Percentiles rank a stretch among this genome's conserved stretches.
phyloP scores from a whole-genome alignment of 2,888 invertebrate genomes.

The Diploptera punctata region DNA sequence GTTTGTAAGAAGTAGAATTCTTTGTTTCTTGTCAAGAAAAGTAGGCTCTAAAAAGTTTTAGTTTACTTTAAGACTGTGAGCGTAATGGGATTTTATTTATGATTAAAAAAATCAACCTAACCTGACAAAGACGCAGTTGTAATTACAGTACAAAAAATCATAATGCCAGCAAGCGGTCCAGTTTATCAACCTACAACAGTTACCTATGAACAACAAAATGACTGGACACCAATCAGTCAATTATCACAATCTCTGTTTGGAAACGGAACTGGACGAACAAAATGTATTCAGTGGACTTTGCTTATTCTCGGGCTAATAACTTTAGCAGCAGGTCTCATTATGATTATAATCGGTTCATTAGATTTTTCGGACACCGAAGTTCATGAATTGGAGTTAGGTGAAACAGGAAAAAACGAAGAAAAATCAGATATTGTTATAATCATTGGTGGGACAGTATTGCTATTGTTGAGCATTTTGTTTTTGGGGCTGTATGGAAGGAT shows the following conservation, averaged over 20 bases:
- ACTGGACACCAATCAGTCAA: conserved; percentile 50
- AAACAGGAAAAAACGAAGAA: conserved; percentile 38
- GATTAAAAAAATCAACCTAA: too few species aligned
- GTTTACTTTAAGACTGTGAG: too few species aligned
- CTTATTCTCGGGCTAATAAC: conserved; percentile 47
- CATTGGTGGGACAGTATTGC: conserved; percentile 67
- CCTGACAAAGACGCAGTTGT: background rate
- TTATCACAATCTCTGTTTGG: conserved; percentile 47
- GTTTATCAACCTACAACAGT: conserved; percentile 82
- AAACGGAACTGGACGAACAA: conserved; percentile 44
- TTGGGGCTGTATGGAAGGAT: conserved; percentile 55
- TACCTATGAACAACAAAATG: conserved; percentile 66
- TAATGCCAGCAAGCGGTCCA: conserved; percentile 71
- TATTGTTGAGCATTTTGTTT: conserved; percentile 65
- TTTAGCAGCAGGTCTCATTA: conserved; percentile 60
- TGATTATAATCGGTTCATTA: conserved; percentile 68
- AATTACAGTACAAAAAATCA: conserved; percentile 5
- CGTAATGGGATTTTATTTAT: too few species aligned
- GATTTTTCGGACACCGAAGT: conserved; percentile 61
- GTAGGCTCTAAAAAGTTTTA: too few species aligned
- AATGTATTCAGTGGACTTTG: conserved; percentile 50
- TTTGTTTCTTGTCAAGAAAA: conserved; percentile 19
- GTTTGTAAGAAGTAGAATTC: too few species aligned
- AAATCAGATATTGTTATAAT: conserved; percentile 58
- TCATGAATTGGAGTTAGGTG: conserved; percentile 50